Base-by-base conservation (phyloP, 2,888 invertebrate species). In the Limenitis camilla region DNA sequence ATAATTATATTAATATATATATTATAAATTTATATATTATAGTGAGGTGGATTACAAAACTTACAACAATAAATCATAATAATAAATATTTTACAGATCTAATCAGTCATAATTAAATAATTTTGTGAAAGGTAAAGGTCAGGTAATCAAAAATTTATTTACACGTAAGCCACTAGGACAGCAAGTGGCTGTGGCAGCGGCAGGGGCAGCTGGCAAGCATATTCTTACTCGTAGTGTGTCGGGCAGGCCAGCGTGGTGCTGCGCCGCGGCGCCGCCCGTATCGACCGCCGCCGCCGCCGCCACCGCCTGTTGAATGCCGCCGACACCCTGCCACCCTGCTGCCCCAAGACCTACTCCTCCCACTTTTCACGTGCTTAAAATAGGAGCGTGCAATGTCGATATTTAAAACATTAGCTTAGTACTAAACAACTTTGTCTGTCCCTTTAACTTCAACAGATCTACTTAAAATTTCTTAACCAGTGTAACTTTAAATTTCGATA, bases 321-420 rank as follows among this genome's bases (percentile, higher is more conserved):
- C 81, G 64, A 61, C 75, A 72, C 74, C 74, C 67, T 67, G 59
- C 64, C 64, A 39, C 62, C 61, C 58, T 52, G 45, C 49, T 59
- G 63, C 76, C 77, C 78, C 68, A 72, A 76, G 74, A 74, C 74
- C 72, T 67, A 68, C 69, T 71, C 73, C 74, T 64, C 68, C 76
- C 67, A 79, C 78, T 81, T 84, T 84, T 84, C 83, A 85, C 81
- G 78, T 83, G 83, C 82, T 83, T 77, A 85, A 86, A 86, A 86
- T 86, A 86, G 83, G 80, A 79, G 73, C 78, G 74, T 78, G 78
- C 76, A 76, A 74, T 83, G 81, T 81, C 85, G 83, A 85, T 85
- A 81, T 84, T 83, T 77, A 76, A 81, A 77, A 80, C 77, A 83
- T 81, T 81, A 78, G 74, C 78, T 72, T 69, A 64, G 66, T 67